These are phyloP conservation scores for Misgurnus anguillicaudatus DNA, from an alignment of 2,113 vertebrate species.

Conservation along the genomic window DNA sequence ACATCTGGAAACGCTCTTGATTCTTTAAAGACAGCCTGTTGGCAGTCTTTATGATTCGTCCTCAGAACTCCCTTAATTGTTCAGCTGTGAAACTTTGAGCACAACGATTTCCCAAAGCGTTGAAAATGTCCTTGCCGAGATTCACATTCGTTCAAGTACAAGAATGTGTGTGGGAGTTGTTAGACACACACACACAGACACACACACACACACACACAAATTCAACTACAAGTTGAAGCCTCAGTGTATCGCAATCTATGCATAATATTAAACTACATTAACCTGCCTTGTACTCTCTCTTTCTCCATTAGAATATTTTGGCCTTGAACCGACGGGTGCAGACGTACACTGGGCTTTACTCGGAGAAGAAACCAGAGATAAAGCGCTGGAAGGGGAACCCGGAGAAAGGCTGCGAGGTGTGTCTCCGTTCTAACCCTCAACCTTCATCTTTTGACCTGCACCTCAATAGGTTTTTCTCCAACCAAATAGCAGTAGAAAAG, in stretches of 20 bases:
- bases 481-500: constrained; percentile 22
- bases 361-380: constrained; percentile 77
- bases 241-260: not conserved
- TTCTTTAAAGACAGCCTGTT: constrained; percentile 25
- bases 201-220: constrained; percentile 16
- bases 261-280: constrained; percentile 18
- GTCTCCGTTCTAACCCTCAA: constrained; percentile 52
- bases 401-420: constrained; percentile 80
- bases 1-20: constrained; percentile 28
- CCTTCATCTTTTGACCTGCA: constrained; percentile 35
- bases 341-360: constrained; percentile 67
- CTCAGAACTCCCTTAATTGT: constrained; percentile 36
- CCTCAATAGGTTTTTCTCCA: constrained; percentile 13
- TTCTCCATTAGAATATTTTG: constrained; percentile 75
- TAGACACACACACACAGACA: constrained; percentile 23
- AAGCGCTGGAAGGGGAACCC: constrained; percentile 84
- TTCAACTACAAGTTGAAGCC: not conserved
- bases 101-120: constrained; percentile 6
- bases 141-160: constrained; percentile 31
- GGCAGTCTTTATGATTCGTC: constrained; percentile 28
- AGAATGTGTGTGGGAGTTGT: constrained; percentile 34
- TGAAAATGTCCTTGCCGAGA: constrained; percentile 27
- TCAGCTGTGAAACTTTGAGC: constrained; percentile 39
- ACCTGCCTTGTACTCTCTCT: constrained; percentile 12
- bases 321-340: constrained; percentile 79